These are phyloP conservation scores for Cheilosia vulpina DNA, from an alignment of 2,888 invertebrate species.

Conservation along the genomic window DNA sequence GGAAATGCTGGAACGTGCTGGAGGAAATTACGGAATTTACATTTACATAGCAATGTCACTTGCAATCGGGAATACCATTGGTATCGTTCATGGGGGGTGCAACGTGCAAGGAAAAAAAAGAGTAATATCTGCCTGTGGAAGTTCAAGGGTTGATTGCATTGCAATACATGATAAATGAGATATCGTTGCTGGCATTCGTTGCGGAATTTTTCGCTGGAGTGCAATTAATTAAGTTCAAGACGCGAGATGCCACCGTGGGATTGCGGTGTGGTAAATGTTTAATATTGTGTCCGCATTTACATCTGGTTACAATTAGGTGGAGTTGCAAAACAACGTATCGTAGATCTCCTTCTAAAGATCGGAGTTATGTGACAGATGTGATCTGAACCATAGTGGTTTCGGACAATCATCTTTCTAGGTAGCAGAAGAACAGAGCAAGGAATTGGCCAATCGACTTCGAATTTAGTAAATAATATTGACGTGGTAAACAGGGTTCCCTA, in stretches of 20 bases:
- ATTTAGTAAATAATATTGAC: no score
- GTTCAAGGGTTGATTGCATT: slow-evolving; percentile 39
- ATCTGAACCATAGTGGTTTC: no score
- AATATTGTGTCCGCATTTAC: no score
- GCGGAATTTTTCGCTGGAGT: slow-evolving; percentile 1
- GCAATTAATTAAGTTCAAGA: slow-evolving; percentile 16
- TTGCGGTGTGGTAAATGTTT: background rate
- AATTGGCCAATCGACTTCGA: no score
- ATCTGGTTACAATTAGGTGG: no score
- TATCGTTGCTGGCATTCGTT: slow-evolving; percentile 10
- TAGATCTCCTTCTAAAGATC: no score
- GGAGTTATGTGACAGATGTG: no score
- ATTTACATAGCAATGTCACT: slow-evolving; percentile 52
- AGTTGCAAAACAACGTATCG: no score
- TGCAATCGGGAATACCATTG: slow-evolving; percentile 24
- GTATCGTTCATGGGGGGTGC: background rate
- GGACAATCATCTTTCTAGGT: no score
- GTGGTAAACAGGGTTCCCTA: no score
- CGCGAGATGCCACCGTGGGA: background rate
- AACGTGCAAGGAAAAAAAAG: background rate
- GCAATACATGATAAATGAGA: slow-evolving; percentile 15
- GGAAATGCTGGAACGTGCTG: slow-evolving; percentile 21
- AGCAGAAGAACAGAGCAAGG: no score
- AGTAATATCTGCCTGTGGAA: background rate
- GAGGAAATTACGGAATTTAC: slow-evolving; percentile 63